phyloP scores from a whole-genome alignment of 2,888 invertebrate species.

The Drosophila vallismaia region DNA sequence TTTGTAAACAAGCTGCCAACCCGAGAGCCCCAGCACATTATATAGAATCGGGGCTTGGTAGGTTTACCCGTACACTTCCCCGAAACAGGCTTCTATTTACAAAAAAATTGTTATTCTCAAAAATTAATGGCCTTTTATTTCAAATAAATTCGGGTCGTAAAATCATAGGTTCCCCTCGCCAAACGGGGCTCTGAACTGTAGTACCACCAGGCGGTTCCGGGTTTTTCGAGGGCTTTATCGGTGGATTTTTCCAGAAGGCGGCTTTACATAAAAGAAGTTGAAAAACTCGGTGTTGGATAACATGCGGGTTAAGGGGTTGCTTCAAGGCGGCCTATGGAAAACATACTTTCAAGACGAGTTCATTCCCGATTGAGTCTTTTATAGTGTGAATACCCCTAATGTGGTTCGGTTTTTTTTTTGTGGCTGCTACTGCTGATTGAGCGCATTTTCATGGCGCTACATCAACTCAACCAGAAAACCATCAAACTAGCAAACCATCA shows the following conservation, averaged over 20 bases:
- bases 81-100: conserved; percentile 7
- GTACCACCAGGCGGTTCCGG: conserved; percentile 23
- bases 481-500: neutral
- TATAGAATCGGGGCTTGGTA: conserved; percentile 9
- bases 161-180: conserved; percentile 11
- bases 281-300: conserved; percentile 8
- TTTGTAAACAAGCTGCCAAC: conserved; percentile 15
- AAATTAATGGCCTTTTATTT: conserved; percentile 37
- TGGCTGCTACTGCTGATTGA: conserved; percentile 26
- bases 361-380: no score
- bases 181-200: conserved; percentile 8
- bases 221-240: conserved; percentile 13
- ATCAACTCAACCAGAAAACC: conserved; percentile 9
- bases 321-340: neutral
- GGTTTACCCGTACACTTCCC: conserved; percentile 6
- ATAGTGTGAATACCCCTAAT: no score
- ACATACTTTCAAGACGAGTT: neutral
- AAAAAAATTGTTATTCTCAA: conserved; percentile 28
- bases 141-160: conserved; percentile 45
- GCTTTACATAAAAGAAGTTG: conserved; percentile 20
- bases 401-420: no score
- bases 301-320: conserved; percentile 3
- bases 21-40: conserved; percentile 3
- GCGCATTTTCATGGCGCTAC: conserved; percentile 28
- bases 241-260: conserved; percentile 16